Evolutionary conservation across 2,113 vertebrate genomes (phyloP).

Genomic region (Calidris pugnax): DNA sequence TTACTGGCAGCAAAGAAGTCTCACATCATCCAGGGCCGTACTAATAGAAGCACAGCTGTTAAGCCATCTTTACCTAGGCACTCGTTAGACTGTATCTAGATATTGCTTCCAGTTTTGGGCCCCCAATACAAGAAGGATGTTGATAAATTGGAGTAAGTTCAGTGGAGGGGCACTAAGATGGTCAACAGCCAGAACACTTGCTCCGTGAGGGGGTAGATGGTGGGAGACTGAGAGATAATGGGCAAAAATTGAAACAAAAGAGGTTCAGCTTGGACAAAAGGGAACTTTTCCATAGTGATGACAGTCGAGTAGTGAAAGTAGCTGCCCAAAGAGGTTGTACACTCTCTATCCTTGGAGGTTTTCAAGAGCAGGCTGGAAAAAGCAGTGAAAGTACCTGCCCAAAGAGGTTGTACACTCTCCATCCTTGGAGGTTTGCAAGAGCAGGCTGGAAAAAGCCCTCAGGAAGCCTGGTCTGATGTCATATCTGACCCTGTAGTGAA

Average conservation of each 20-base stretch:
- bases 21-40: not conserved
- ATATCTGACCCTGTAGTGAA: not conserved
- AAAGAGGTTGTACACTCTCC: not conserved
- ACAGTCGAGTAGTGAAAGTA: not conserved
- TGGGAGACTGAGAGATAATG: not conserved
- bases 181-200: not conserved
- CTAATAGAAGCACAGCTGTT: not conserved
- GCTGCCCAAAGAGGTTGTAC: not conserved
- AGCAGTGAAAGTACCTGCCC: not conserved
- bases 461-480: not conserved
- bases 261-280: not conserved
- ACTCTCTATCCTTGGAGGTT: not conserved
- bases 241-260: not conserved
- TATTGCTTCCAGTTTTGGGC: not conserved
- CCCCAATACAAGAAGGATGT: accelerated
- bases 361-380: not conserved
- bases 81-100: not conserved
- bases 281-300: not conserved
- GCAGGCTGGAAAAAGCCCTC: not conserved
- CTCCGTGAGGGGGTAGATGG: not conserved
- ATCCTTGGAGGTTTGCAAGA: not conserved
- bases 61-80: not conserved
- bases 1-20: not conserved
- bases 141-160: not conserved
- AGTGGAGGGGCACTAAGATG: not conserved